These are phyloP conservation scores for Ispidina lecontei DNA, from an alignment of 2,797 vertebrate species.

Conservation along the genomic window DNA sequence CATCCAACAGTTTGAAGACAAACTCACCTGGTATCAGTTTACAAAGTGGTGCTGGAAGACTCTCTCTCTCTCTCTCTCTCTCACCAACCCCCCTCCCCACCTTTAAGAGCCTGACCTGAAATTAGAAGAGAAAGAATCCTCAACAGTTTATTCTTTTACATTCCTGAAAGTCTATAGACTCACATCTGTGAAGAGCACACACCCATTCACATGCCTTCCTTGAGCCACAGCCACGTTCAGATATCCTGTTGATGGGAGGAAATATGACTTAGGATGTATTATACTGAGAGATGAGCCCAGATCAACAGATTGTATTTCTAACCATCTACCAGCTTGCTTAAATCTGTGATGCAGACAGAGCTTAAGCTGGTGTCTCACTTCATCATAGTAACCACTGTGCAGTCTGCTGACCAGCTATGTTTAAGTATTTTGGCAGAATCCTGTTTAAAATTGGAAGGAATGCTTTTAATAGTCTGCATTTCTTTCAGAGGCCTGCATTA, in stretches of 20 bases:
- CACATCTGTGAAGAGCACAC: background rate
- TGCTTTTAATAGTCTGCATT: slow-evolving; percentile 19
- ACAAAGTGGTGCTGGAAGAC: background rate
- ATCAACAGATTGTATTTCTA: background rate
- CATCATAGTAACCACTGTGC: background rate
- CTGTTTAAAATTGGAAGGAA: slow-evolving; percentile 22
- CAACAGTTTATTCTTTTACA: background rate
- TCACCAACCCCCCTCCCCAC: too few species aligned
- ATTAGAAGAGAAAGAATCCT: background rate
- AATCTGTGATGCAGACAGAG: background rate
- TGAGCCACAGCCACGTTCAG: accelerated
- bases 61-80: background rate
- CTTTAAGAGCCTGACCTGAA: background rate
- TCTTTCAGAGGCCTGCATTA: slow-evolving; percentile 1
- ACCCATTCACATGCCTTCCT: background rate
- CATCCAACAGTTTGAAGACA: background rate
- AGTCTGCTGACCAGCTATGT: slow-evolving; percentile 24
- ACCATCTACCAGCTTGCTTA: background rate
- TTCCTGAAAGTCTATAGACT: background rate
- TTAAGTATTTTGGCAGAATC: slow-evolving; percentile 40
- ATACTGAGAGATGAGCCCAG: background rate
- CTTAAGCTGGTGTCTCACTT: background rate
- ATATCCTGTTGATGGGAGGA: background rate
- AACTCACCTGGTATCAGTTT: background rate
- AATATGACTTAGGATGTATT: background rate